Percentiles rank a stretch among this genome's conserved stretches.
These are phyloP conservation scores for Cyanocitta stelleri DNA, from an alignment of 2,113 vertebrate species.

Conservation along the genomic window DNA sequence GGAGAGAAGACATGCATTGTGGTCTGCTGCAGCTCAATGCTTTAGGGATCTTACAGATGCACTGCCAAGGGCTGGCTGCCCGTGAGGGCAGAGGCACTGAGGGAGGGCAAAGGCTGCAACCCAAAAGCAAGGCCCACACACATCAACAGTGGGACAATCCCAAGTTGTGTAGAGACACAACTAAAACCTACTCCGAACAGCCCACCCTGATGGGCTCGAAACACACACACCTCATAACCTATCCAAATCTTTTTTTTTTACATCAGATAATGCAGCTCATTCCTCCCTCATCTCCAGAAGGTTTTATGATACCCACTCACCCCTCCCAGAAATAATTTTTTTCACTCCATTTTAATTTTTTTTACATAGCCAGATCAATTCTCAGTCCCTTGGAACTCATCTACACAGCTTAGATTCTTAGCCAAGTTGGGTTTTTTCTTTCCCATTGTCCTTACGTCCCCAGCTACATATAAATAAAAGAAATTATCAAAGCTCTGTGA, in stretches of 20 bases:
- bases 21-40: neutral
- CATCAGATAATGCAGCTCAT: neutral
- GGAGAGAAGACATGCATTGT: neutral
- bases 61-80: neutral
- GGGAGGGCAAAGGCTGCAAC: neutral
- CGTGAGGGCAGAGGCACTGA: accelerated
- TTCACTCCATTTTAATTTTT: neutral
- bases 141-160: neutral
- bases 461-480: neutral
- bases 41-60: neutral
- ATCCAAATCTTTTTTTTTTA: neutral
- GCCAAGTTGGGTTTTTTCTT: neutral
- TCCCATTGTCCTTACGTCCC: neutral
- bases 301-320: neutral
- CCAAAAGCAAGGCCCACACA: neutral
- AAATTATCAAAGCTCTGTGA: neutral
- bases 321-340: neutral
- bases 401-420: neutral
- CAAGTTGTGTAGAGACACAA: neutral
- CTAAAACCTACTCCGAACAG: neutral
- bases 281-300: neutral
- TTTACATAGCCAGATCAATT: neutral
- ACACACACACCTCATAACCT: neutral
- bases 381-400: neutral
- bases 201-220: neutral